phyloP scores from a whole-genome alignment of 2,797 vertebrate species.

The Darevskia nairensis region DNA sequence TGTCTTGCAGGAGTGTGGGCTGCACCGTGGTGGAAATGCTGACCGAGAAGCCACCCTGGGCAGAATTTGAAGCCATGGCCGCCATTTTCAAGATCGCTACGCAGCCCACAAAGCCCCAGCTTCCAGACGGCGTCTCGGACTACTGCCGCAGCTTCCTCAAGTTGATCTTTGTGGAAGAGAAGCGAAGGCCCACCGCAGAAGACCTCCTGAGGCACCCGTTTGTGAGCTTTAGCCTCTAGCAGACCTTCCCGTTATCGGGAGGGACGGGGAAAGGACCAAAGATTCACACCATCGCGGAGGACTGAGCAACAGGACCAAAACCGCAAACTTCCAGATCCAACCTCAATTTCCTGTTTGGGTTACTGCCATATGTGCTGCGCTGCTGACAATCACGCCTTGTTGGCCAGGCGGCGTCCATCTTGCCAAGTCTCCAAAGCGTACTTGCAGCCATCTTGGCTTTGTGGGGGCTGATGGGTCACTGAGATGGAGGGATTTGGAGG shows the following conservation, averaged over 20 bases:
- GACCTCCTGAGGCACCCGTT: slow-evolving; percentile 88
- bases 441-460: background rate
- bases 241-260: slow-evolving; percentile 39
- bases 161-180: slow-evolving; percentile 92
- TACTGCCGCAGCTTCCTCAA: slow-evolving; percentile 88
- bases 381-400: slow-evolving; percentile 6
- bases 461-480: background rate
- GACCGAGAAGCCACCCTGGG: slow-evolving; percentile 94
- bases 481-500: background rate
- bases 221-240: slow-evolving; percentile 85
- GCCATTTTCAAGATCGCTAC: slow-evolving; percentile 96
- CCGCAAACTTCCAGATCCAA: background rate
- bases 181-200: slow-evolving; percentile 89
- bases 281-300: background rate
- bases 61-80: slow-evolving; percentile 94
- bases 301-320: background rate
- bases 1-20: slow-evolving; percentile 85
- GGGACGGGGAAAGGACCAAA: slow-evolving; percentile 22
- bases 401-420: rapidly evolving
- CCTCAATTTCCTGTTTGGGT: background rate
- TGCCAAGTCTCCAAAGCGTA: slow-evolving; percentile 37
- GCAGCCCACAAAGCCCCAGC: slow-evolving; percentile 90
- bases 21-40: slow-evolving; percentile 95
- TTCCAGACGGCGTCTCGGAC: slow-evolving; percentile 87
- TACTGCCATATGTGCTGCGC: background rate